Evolutionary conservation across 2,797 vertebrate species (phyloP).

Genomic region (Sphaeramia orbicularis): DNA sequence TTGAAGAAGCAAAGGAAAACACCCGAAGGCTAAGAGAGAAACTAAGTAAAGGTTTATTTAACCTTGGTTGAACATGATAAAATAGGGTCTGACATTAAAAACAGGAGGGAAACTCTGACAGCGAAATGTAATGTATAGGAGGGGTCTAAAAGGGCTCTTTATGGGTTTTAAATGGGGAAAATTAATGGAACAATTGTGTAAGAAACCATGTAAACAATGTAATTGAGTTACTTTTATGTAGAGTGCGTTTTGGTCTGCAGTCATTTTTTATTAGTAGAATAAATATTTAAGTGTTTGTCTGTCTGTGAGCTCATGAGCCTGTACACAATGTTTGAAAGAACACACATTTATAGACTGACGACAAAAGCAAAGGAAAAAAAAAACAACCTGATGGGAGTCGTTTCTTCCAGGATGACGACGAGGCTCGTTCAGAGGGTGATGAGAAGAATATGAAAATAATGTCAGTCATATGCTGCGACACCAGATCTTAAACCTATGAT

Average conservation of each 20-base stretch:
- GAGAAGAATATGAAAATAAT: too few species aligned
- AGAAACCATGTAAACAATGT: not conserved
- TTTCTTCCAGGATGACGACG: too few species aligned
- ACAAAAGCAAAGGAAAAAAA: too few species aligned
- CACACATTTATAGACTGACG: too few species aligned
- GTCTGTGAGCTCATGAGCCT: too few species aligned
- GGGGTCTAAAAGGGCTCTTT: not conserved
- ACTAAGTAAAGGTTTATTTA: not conserved
- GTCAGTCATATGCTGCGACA: too few species aligned
- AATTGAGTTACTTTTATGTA: not conserved
- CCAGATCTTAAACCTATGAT: too few species aligned
- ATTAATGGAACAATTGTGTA: not conserved
- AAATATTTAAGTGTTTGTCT: too few species aligned
- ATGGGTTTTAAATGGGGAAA: not conserved
- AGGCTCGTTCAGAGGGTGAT: too few species aligned
- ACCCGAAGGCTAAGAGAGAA: not conserved
- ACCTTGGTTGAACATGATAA: not conserved
- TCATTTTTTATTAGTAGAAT: not conserved
- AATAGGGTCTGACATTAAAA: not conserved
- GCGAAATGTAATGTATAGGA: not conserved
- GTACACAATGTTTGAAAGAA: too few species aligned
- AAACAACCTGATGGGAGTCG: too few species aligned
- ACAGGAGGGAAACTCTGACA: slow-evolving; percentile 12
- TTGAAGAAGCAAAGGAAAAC: not conserved
- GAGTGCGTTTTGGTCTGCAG: not conserved